A percentile compares a stretch with the other conserved stretches of the same genome.
phyloP scores from a whole-genome alignment of 2,888 invertebrate genomes.

The Physocephala rufipes region DNA sequence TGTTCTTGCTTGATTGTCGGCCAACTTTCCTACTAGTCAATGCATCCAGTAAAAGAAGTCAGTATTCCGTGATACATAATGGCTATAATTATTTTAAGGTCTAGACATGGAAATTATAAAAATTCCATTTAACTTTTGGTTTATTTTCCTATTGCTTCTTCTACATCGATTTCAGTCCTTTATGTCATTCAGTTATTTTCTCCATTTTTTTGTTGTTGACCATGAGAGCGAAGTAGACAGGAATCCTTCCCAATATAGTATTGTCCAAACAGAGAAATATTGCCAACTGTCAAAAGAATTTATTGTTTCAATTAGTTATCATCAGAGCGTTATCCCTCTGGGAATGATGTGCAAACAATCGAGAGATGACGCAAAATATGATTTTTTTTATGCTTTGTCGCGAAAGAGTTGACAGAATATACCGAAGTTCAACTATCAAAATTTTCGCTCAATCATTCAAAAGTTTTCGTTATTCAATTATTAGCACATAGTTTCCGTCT shows the following conservation, averaged over 20 bases:
- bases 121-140: slow-evolving; percentile 31
- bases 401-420: too few species aligned
- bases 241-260: neutral
- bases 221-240: too few species aligned
- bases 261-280: neutral
- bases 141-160: slow-evolving; percentile 3
- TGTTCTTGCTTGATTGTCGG: neutral
- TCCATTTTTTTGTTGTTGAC: too few species aligned
- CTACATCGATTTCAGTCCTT: neutral
- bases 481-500: too few species aligned
- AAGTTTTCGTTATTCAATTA: too few species aligned
- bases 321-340: neutral
- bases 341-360: too few species aligned
- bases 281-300: slow-evolving; percentile 16
- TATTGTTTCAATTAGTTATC: neutral
- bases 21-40: neutral
- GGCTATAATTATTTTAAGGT: slow-evolving; percentile 41
- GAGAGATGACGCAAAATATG: too few species aligned
- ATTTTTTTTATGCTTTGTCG: too few species aligned
- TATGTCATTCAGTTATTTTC: neutral
- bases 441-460: too few species aligned
- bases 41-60: neutral
- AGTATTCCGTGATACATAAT: neutral
- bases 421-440: too few species aligned
- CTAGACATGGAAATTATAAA: slow-evolving; percentile 47